Evolutionary conservation across 2,797 vertebrate genomes (phyloP).

Genomic region (Eulemur rubriventer): DNA sequence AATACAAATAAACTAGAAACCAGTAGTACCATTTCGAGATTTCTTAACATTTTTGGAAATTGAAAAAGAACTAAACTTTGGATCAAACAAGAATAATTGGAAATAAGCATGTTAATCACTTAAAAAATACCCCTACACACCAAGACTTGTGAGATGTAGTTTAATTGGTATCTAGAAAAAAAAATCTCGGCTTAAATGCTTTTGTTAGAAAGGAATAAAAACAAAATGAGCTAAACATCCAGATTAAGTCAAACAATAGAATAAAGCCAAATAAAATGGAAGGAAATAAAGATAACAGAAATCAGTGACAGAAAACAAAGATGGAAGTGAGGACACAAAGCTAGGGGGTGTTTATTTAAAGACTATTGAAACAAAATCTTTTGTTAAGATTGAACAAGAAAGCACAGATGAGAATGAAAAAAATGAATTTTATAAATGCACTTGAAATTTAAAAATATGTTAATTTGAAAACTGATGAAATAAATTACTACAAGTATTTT

Average conservation of each 20-base stretch:
- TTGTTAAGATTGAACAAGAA: not conserved
- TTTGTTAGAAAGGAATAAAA: not conserved
- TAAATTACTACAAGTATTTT: not conserved
- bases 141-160: not conserved
- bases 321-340: not conserved
- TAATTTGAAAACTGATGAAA: not conserved
- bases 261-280: not conserved
- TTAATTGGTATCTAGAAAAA: not conserved
- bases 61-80: not conserved
- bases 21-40: not conserved
- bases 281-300: not conserved
- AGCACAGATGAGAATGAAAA: not conserved
- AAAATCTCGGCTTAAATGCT: not conserved
- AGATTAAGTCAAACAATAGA: not conserved
- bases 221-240: not conserved
- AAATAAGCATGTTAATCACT: not conserved
- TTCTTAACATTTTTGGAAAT: not conserved
- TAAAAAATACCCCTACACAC: too few relatives aligned
- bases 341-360: not conserved
- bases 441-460: not conserved
- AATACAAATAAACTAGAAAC: not conserved
- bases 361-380: not conserved
- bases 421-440: not conserved
- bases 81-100: not conserved
- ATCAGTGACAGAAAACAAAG: not conserved